phyloP scores from a whole-genome alignment of 2,113 vertebrate genomes.

The Centropus unirufus region DNA sequence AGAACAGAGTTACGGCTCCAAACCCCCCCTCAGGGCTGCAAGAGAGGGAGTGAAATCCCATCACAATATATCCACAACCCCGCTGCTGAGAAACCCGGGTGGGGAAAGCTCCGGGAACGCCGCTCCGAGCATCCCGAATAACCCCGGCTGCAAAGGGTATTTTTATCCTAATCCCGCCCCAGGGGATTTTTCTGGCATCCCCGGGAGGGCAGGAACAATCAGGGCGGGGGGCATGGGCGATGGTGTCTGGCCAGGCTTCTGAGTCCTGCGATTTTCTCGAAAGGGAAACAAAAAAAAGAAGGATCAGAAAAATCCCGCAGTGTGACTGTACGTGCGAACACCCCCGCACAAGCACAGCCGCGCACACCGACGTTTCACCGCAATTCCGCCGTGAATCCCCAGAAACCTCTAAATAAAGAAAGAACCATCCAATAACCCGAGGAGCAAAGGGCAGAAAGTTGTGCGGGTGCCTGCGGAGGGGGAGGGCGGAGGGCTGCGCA shows the following conservation, averaged over 20 bases:
- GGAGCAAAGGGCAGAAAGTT: background rate
- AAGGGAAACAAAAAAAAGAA: too few relatives aligned
- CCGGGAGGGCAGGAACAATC: background rate
- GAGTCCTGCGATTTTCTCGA: background rate
- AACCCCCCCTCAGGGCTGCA: background rate
- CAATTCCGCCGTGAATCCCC: background rate
- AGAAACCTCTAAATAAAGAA: background rate
- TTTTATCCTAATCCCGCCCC: background rate
- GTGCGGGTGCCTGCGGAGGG: background rate
- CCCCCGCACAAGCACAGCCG: background rate
- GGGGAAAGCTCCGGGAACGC: background rate
- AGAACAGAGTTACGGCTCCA: background rate
- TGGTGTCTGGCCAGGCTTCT: background rate
- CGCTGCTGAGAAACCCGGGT: background rate
- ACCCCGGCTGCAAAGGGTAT: fast-evolving
- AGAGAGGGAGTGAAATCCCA: fast-evolving
- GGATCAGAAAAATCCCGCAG: background rate
- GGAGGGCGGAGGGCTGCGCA: background rate
- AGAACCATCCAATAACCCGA: background rate
- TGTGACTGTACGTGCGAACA: background rate
- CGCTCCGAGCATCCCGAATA: background rate
- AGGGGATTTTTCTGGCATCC: background rate
- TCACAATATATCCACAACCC: background rate
- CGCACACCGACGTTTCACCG: background rate
- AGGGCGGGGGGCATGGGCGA: fast-evolving